Conservation (phyloP, 1,140 invertebrate genomes). For the Oreohelix idahoensis region DNA sequence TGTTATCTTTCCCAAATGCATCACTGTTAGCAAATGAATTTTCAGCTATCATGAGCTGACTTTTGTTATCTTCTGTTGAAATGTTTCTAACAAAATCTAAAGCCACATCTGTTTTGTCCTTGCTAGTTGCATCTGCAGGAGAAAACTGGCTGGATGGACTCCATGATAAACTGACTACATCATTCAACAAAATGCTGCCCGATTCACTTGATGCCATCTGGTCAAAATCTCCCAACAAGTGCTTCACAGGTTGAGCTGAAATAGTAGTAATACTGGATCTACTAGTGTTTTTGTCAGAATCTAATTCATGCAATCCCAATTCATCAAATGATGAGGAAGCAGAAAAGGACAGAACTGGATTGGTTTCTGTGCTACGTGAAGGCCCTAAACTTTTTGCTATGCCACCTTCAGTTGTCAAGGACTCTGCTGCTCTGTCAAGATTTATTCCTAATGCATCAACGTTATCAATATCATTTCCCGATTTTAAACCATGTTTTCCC, state of each 20-base stretch:
- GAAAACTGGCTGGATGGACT: neutral
- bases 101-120: neutral
- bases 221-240: neutral
- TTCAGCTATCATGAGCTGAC: neutral
- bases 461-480: neutral
- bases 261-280: neutral
- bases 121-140: neutral
- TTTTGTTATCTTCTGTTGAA: neutral
- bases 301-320: neutral
- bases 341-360: neutral
- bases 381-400: neutral
- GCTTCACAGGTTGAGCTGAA: neutral
- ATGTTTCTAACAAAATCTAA: neutral
- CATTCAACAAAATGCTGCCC: neutral
- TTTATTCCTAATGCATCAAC: neutral
- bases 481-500: neutral
- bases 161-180: neutral
- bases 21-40: neutral
- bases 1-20: neutral
- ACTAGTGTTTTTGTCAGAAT: neutral
- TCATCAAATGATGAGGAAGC: neutral
- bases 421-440: neutral
- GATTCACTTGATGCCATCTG: neutral
- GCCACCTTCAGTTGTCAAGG: neutral
- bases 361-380: neutral